phyloP scores from a whole-genome alignment of 2,888 invertebrate genomes.

The Spodoptera exigua region DNA sequence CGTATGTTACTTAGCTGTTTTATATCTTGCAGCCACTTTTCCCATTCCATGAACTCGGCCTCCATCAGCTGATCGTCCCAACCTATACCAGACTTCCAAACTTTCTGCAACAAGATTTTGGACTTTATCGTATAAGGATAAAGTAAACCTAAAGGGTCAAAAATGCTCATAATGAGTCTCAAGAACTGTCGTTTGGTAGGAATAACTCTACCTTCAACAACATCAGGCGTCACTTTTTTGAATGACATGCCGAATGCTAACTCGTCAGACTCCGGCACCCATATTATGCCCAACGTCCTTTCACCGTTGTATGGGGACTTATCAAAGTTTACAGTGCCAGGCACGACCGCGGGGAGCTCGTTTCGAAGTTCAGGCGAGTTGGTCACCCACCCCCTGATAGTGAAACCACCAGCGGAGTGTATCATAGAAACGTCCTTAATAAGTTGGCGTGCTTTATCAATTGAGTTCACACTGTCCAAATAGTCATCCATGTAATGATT shows the following conservation, averaged over 20 bases:
- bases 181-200: background rate
- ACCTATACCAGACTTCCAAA: background rate
- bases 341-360: background rate
- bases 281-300: conserved; percentile 1
- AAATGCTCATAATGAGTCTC: background rate
- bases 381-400: background rate
- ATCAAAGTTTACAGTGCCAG: background rate
- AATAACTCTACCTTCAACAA: background rate
- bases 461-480: background rate
- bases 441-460: no score
- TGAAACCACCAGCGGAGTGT: background rate
- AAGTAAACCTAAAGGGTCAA: background rate
- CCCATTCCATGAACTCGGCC: background rate
- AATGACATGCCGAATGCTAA: conserved; percentile 2
- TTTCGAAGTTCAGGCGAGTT: background rate
- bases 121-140: background rate
- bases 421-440: no score
- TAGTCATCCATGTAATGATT: background rate
- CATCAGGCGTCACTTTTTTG: background rate
- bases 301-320: conserved; percentile 3
- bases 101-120: background rate
- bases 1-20: fast-evolving
- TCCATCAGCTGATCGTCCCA: background rate
- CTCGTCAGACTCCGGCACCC: background rate
- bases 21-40: background rate